phyloP scores from a whole-genome alignment of 1,140 invertebrate genomes.

The Neuroterus valhalla region DNA sequence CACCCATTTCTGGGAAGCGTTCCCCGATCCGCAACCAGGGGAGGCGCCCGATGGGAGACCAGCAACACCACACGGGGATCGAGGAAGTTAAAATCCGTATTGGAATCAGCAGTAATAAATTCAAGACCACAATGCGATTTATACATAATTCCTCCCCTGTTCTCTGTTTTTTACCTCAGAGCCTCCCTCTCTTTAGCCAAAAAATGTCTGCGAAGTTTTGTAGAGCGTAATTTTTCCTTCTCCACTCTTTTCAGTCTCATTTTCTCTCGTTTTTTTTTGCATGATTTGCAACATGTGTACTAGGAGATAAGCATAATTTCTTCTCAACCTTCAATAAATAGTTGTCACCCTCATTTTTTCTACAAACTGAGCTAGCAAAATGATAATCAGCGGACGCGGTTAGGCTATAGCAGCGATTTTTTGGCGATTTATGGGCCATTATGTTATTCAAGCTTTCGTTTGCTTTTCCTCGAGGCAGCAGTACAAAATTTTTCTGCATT shows the following conservation, averaged over 20 bases:
- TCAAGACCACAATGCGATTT: conserved; percentile 36
- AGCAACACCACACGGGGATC: no score
- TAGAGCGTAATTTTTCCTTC: not conserved
- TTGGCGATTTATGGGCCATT: conserved; percentile 36
- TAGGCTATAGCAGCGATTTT: conserved; percentile 40
- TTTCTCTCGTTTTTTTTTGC: not conserved
- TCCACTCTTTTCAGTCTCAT: not conserved
- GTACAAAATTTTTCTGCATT: conserved; percentile 20
- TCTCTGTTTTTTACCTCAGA: conserved; percentile 37
- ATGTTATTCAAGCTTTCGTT: conserved; percentile 39
- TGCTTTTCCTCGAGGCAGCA: conserved; percentile 32
- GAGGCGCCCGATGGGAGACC: no score
- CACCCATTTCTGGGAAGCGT: no score
- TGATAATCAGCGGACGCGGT: conserved; percentile 38
- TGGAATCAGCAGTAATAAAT: no score
- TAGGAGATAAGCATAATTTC: not conserved
- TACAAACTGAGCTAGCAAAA: conserved; percentile 36
- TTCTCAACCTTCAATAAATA: not conserved
- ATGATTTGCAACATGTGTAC: not conserved
- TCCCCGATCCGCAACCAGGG: no score
- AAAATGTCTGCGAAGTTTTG: conserved; percentile 29
- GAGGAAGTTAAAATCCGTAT: no score
- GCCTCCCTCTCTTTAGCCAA: conserved; percentile 3
- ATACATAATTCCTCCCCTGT: conserved; percentile 35
- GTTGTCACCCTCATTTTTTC: conserved; percentile 34